These are phyloP conservation scores for Papilio polyxenes DNA, from an alignment of 1,140 invertebrate genomes.

Conservation along the genomic window DNA sequence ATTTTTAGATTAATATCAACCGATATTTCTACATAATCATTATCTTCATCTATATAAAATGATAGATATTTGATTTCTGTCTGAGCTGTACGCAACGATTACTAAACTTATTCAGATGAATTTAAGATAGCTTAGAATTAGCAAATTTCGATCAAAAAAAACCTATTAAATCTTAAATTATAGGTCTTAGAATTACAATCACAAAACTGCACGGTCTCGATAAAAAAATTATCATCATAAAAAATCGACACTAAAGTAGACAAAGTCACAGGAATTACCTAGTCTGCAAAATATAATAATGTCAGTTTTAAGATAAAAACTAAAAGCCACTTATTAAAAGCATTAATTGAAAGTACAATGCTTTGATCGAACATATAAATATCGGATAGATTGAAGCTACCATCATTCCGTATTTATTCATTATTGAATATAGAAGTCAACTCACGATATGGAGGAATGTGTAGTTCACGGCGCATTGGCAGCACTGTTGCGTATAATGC, in stretches of 20 bases:
- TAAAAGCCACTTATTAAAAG: neutral
- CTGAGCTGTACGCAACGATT: neutral
- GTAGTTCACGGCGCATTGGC: neutral
- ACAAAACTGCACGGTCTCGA: no score
- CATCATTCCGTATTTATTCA: neutral
- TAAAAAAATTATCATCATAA: no score
- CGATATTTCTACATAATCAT: neutral
- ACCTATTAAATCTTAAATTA: no score
- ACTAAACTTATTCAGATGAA: neutral
- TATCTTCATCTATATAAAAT: neutral
- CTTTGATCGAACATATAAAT: neutral
- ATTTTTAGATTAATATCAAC: neutral
- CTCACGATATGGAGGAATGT: neutral
- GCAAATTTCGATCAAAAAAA: no score
- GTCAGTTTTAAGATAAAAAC: neutral
- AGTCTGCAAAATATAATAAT: neutral
- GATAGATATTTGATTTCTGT: neutral
- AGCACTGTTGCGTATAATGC: neutral
- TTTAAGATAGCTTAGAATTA: no score
- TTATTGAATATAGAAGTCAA: neutral
- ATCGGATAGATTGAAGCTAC: neutral
- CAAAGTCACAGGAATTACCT: neutral
- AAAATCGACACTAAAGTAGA: no score
- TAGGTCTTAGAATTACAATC: no score
- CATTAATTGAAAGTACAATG: neutral